Conservation (phyloP, 2,888 invertebrate species). For the Siphlonurus alternatus region DNA sequence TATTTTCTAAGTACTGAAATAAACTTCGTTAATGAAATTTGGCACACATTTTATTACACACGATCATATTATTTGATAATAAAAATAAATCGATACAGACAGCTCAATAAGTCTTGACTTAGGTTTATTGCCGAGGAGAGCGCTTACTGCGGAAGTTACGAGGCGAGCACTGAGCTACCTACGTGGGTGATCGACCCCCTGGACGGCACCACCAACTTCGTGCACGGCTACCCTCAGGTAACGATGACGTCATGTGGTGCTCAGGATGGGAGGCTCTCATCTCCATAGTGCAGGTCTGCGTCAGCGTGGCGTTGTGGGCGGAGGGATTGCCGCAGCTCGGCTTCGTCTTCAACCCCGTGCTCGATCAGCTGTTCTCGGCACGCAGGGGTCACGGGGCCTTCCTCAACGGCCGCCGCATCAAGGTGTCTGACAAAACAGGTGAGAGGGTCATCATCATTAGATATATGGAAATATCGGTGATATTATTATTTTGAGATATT, state of each 20-base stretch:
- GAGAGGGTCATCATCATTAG: too few species aligned
- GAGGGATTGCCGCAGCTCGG: constrained; percentile 36
- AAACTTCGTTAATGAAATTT: too few species aligned
- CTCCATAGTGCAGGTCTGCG: neutral
- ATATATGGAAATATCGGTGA: too few species aligned
- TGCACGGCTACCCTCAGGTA: constrained; percentile 29
- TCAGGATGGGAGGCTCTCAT: neutral
- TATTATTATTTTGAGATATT: too few species aligned
- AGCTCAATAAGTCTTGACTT: too few species aligned
- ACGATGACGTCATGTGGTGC: constrained; percentile 10
- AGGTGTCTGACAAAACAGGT: constrained; percentile 50
- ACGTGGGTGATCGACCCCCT: constrained; percentile 42
- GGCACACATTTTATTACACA: too few species aligned
- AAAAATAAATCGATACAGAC: too few species aligned
- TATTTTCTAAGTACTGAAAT: too few species aligned
- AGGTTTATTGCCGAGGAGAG: constrained; percentile 42
- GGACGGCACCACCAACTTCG: constrained; percentile 45
- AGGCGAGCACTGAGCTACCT: constrained; percentile 33
- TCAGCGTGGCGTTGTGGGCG: neutral
- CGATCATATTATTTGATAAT: too few species aligned
- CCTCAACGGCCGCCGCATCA: constrained; percentile 59
- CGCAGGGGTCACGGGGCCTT: constrained; percentile 73
- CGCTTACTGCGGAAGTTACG: constrained; percentile 23
- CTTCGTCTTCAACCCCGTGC: constrained; percentile 80
- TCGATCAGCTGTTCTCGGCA: constrained; percentile 78